Evolutionary conservation across 2,113 vertebrate genomes (phyloP).

Genomic region (Trichomycterus rosablanca): DNA sequence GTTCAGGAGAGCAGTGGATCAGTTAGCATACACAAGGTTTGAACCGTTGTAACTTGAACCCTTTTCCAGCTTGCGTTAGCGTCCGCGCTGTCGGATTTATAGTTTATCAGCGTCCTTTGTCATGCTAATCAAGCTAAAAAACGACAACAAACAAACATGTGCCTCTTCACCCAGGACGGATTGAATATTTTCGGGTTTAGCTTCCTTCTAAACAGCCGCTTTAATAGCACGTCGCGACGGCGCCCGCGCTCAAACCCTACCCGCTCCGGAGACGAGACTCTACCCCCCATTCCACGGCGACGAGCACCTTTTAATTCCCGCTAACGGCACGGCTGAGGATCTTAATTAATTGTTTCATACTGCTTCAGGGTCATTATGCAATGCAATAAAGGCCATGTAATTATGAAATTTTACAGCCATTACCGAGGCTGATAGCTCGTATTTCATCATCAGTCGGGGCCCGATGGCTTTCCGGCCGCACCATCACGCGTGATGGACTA

Average conservation of each 20-base stretch:
- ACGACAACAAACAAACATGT: no score
- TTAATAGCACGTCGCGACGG: constrained; percentile 33
- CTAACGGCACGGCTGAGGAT: constrained; percentile 98
- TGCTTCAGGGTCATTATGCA: constrained; percentile 99
- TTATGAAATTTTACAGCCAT: constrained; percentile 99
- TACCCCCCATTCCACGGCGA: constrained; percentile 86
- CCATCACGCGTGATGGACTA: constrained; percentile 84
- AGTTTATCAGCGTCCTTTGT: no score
- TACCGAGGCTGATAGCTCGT: constrained; percentile 99
- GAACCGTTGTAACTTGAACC: no score
- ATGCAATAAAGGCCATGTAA: constrained; percentile 99
- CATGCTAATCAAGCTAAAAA: no score
- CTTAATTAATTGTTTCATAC: constrained; percentile 99
- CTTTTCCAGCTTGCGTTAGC: constrained; percentile 56
- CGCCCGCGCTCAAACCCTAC: constrained; percentile 66
- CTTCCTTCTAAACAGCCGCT: no score
- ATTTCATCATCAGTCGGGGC: constrained; percentile 99
- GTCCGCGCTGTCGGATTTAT: constrained; percentile 83
- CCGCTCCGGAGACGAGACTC: constrained; percentile 87
- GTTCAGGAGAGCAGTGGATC: no score
- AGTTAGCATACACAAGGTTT: no score
- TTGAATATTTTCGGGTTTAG: no score
- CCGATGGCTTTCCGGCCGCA: constrained; percentile 89
- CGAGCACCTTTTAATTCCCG: constrained; percentile 97
- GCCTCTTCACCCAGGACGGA: no score